Evolutionary conservation across 2,797 vertebrate species (phyloP).

Genomic region (Sparus aurata): DNA sequence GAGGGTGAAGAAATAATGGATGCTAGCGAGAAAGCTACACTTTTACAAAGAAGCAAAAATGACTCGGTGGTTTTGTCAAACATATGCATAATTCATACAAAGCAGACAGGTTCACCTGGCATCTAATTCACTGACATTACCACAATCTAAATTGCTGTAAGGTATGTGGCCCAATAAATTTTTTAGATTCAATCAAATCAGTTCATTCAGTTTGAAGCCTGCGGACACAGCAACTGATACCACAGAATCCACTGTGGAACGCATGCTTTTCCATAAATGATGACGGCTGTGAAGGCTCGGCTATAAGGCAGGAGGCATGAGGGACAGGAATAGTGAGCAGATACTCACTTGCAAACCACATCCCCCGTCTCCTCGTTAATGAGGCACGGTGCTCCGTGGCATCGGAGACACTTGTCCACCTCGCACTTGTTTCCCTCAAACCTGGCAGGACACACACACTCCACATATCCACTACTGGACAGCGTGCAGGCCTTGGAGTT

Average conservation of each 20-base stretch:
- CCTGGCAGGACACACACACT: conserved; percentile 92
- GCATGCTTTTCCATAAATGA: conserved; percentile 27
- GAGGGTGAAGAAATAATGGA: conserved; percentile 72
- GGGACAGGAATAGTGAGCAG: conserved; percentile 29
- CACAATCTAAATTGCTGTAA: conserved; percentile 24
- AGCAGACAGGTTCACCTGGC: conserved; percentile 1
- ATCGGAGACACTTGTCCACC: conserved; percentile 93
- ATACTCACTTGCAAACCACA: conserved; percentile 95
- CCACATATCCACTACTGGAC: conserved; percentile 91
- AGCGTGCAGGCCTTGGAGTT: conserved; percentile 96
- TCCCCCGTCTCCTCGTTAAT: conserved; percentile 91
- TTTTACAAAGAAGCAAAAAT: conserved; percentile 49
- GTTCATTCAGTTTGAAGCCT: conserved; percentile 19
- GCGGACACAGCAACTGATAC: conserved; percentile 6
- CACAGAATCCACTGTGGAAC: conserved; percentile 1
- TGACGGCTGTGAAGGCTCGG: conserved; percentile 13
- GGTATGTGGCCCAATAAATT: not conserved
- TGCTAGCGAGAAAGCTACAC: conserved; percentile 43
- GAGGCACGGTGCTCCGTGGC: conserved; percentile 94
- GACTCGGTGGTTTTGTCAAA: conserved; percentile 49
- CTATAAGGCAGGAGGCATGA: conserved; percentile 13
- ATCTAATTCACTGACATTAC: conserved; percentile 46
- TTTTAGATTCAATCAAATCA: conserved; percentile 51
- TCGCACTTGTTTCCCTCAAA: conserved; percentile 97
- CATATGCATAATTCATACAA: conserved; percentile 43